Base-by-base conservation (phyloP, 2,797 vertebrate species). In the Gambelia wislizenii region DNA sequence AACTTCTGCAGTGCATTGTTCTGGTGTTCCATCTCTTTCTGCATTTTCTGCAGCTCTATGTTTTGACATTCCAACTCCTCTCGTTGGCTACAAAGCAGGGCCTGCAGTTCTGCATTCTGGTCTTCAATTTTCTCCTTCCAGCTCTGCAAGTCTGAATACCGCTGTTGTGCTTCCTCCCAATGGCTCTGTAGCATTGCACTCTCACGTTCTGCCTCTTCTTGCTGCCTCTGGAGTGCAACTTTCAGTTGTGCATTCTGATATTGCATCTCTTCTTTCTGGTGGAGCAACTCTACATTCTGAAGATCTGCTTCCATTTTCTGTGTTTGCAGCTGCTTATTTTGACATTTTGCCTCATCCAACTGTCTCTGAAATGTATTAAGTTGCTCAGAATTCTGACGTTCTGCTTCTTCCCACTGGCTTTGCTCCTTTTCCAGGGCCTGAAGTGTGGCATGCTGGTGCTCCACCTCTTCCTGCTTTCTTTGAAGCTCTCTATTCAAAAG, bases 101-200 rank as follows among this genome's bases (percentile, higher is more conserved):
- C 74, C 83, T 89, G 84, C 52, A 95, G 42, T 44, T 88, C 89
- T n/a, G 82, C n/a, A 25, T 87, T 90, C 89, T 87, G 44, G 72
- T 2, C 30, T 36, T 90, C 82, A 20, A 8, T 14, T 75, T 87
- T 80, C 54, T 90, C 89, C 47, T 80, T 64, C 72, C 82, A 89
- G 36, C 30, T 64, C 64, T 80, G 85, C 67, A 90, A 56, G 36
- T 80, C 75, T 42, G 52, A 20, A 14, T 4, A 77, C 30, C 25
- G 25, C 8, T 52, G 67, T 13, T 84, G 78, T 52, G 77, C 69
- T 13, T 88, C 86, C 30, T 90, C 82, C 82, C 82, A 39, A 33
- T 8, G 86, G 67, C 20, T 84, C 25, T 74, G 67, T 30, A 84
- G 75, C 18, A 42, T 14, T 27, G 36, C 54, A 25, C 56, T 75